Percentiles rank a stretch among this genome's conserved stretches.
Conservation (phyloP, 2,888 invertebrate genomes). For the Salpingus planirostris region DNA sequence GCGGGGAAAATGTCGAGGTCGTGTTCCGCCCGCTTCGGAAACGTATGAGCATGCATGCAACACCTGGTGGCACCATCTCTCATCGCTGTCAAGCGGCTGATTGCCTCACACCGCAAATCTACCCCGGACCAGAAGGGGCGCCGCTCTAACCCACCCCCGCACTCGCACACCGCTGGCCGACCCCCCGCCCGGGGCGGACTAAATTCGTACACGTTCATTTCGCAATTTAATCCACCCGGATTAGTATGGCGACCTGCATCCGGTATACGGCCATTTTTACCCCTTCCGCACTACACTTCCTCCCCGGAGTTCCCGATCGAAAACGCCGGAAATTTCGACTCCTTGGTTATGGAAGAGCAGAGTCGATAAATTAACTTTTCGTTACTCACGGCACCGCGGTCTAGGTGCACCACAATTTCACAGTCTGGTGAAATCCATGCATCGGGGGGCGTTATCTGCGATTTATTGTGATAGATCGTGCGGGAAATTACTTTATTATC, state of each 20-base stretch:
- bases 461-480: too few species aligned
- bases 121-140: conserved; percentile 20
- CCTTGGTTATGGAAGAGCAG: too few species aligned
- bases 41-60: conserved; percentile 30
- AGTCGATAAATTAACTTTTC: too few species aligned
- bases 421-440: too few species aligned
- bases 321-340: too few species aligned
- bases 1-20: conserved; percentile 3
- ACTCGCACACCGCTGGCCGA: conserved; percentile 7
- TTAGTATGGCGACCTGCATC: conserved; percentile 25
- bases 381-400: too few species aligned
- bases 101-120: conserved; percentile 33
- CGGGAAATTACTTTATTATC: too few species aligned
- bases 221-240: conserved; percentile 26
- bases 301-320: too few species aligned
- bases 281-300: too few species aligned
- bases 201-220: conserved; percentile 23
- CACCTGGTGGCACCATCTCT: conserved; percentile 32
- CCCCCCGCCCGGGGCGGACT: conserved; percentile 8
- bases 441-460: too few species aligned
- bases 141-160: conserved; percentile 13
- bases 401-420: too few species aligned
- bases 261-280: too few species aligned
- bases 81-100: conserved; percentile 32
- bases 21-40: conserved; percentile 16